Evolutionary conservation across 92 coral and sea anemone species (phyloP).

Genomic region (Heliopora coerulea): DNA sequence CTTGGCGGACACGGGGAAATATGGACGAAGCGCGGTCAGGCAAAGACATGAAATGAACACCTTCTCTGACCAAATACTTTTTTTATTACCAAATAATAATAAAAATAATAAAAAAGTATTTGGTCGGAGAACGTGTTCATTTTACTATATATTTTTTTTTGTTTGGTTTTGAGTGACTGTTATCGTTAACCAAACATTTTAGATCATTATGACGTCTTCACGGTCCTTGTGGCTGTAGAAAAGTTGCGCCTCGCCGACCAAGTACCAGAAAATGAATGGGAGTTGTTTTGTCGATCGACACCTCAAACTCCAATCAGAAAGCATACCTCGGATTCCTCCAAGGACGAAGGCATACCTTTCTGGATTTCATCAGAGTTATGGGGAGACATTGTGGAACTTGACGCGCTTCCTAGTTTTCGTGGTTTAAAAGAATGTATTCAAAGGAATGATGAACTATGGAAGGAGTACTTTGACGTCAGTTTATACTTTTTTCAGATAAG

Average conservation of each 20-base stretch:
- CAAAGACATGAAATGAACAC: too few relatives aligned
- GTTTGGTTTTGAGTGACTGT: too few relatives aligned
- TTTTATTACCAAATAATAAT: too few relatives aligned
- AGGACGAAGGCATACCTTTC: slow-evolving; percentile 51
- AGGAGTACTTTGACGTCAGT: slow-evolving; percentile 79
- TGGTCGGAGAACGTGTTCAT: too few relatives aligned
- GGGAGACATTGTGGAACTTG: slow-evolving; percentile 60
- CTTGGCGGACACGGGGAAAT: too few relatives aligned
- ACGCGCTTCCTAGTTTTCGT: slow-evolving; percentile 59
- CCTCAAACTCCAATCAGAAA: slow-evolving; percentile 15
- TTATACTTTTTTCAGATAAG: not conserved
- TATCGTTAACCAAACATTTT: not conserved
- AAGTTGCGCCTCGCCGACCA: slow-evolving; percentile 64
- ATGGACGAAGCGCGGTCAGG: too few relatives aligned
- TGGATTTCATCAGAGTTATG: slow-evolving; percentile 80
- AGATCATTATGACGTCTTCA: slow-evolving; percentile 89
- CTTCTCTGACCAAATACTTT: too few relatives aligned
- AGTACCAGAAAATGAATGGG: slow-evolving; percentile 71
- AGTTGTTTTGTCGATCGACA: slow-evolving; percentile 52
- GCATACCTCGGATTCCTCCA: slow-evolving; percentile 1
- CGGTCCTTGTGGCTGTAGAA: slow-evolving; percentile 84
- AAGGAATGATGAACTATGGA: slow-evolving; percentile 71
- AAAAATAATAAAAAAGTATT: too few relatives aligned
- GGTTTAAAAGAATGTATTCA: slow-evolving; percentile 61
- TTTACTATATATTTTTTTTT: too few relatives aligned